These are phyloP conservation scores for Teleiodes luculella DNA, from an alignment of 2,888 invertebrate genomes.

Conservation along the genomic window DNA sequence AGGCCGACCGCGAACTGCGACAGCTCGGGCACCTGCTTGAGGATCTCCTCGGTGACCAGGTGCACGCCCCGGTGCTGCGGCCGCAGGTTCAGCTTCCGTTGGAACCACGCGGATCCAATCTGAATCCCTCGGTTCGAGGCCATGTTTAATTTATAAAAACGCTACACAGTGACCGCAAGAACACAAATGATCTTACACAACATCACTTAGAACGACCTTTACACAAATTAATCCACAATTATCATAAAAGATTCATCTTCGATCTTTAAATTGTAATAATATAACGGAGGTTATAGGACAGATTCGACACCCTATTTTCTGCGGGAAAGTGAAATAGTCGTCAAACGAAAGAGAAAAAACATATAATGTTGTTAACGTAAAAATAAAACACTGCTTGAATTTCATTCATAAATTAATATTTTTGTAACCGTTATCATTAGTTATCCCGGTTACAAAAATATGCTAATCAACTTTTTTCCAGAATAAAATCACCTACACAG, in stretches of 20 bases:
- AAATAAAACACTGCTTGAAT: slow-evolving; percentile 30
- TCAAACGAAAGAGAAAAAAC: slow-evolving; percentile 70
- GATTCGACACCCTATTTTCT: slow-evolving; percentile 80
- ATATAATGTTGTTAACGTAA: slow-evolving; percentile 59
- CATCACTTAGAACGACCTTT: slow-evolving; percentile 77
- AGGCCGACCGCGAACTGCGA: slow-evolving; percentile 96
- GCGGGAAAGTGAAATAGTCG: slow-evolving; percentile 76
- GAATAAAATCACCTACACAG: no score
- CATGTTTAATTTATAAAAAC: slow-evolving; percentile 83
- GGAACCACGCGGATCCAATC: slow-evolving; percentile 98
- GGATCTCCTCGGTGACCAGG: slow-evolving; percentile 97
- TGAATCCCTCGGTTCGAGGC: slow-evolving; percentile 94
- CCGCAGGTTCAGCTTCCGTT: slow-evolving; percentile 96
- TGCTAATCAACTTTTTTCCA: no score
- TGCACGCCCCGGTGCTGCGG: slow-evolving; percentile 98
- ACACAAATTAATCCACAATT: slow-evolving; percentile 81
- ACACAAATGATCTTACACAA: slow-evolving; percentile 76
- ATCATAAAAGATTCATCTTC: slow-evolving; percentile 84
- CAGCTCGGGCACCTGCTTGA: slow-evolving; percentile 95
- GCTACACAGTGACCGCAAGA: slow-evolving; percentile 75
- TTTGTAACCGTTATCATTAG: no score
- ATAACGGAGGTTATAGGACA: slow-evolving; percentile 76
- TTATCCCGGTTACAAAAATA: no score
- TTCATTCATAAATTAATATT: slow-evolving; percentile 42
- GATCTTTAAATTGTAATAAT: slow-evolving; percentile 76